Conservation (phyloP, 1,140 invertebrate genomes). For the Aphelenchoides besseyi region DNA sequence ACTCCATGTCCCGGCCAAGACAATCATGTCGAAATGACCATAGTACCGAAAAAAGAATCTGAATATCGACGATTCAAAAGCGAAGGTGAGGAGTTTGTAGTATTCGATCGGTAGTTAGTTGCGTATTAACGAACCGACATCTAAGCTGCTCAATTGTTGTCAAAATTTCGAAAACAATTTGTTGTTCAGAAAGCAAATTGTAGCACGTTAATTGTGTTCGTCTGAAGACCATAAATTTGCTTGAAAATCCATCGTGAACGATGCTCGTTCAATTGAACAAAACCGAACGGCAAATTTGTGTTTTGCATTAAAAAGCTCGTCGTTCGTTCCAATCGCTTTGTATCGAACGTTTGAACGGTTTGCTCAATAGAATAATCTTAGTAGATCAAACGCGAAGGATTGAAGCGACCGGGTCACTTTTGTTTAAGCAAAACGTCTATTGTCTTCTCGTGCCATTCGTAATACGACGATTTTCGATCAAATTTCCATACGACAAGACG, state of each 20-base stretch:
- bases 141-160: too few relatives aligned
- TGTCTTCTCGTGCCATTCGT: too few relatives aligned
- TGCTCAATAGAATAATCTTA: not conserved
- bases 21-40: not conserved
- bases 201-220: not conserved
- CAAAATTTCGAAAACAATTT: not conserved
- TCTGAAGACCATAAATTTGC: not conserved
- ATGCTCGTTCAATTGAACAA: not conserved
- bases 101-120: not conserved
- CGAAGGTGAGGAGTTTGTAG: constrained; percentile 54
- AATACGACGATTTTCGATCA: constrained; percentile 1
- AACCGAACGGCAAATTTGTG: constrained; percentile 1
- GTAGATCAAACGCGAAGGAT: constrained; percentile 1
- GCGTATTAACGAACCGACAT: not conserved
- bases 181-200: not conserved
- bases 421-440: too few relatives aligned
- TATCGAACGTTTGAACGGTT: not conserved
- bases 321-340: not conserved
- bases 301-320: not conserved
- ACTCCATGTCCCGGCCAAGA: constrained; percentile 50
- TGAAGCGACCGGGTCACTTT: too few relatives aligned
- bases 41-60: constrained; percentile 47
- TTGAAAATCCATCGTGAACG: not conserved
- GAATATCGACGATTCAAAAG: constrained; percentile 60
- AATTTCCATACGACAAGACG: not conserved